phyloP scores from a whole-genome alignment of 2,113 vertebrate genomes.

The Zosterops borbonicus region DNA sequence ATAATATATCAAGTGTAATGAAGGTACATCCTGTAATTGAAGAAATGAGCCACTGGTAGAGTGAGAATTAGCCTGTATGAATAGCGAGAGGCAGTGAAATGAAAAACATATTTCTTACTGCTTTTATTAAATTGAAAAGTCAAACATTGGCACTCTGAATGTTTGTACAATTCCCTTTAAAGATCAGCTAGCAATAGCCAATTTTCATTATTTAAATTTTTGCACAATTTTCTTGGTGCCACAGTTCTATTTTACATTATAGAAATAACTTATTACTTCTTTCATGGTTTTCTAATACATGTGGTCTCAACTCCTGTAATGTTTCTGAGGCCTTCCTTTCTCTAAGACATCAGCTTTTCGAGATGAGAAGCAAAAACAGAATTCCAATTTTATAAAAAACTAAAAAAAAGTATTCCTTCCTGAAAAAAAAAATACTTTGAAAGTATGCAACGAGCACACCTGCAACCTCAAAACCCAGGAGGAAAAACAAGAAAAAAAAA shows the following conservation, averaged over 20 bases:
- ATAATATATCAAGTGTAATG: slow-evolving; percentile 19
- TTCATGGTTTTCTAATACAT: not conserved
- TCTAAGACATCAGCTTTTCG: not conserved
- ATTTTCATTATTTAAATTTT: not conserved
- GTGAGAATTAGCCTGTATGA: not conserved
- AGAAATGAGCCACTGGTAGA: slow-evolving; percentile 8
- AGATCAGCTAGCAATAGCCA: not conserved
- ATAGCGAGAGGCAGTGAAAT: not conserved
- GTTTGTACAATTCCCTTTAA: not conserved
- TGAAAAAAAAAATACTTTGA: not conserved
- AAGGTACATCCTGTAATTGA: slow-evolving; percentile 16
- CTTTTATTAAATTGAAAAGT: slow-evolving; percentile 14
- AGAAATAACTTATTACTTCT: not conserved
- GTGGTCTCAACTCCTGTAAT: not conserved
- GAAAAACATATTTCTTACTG: slow-evolving; percentile 19
- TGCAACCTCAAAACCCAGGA: not conserved
- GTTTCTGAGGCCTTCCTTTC: not conserved
- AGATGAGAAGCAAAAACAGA: not conserved
- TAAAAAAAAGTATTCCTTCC: not conserved
- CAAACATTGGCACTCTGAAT: not conserved
- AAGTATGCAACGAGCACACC: not conserved
- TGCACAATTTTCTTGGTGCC: not conserved
- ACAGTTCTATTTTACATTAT: not conserved
- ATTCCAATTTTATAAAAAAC: not conserved
- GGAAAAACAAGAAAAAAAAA: not conserved